Evolutionary conservation across 2,797 vertebrate species (phyloP).

Genomic region (Steatocranus sp.): DNA sequence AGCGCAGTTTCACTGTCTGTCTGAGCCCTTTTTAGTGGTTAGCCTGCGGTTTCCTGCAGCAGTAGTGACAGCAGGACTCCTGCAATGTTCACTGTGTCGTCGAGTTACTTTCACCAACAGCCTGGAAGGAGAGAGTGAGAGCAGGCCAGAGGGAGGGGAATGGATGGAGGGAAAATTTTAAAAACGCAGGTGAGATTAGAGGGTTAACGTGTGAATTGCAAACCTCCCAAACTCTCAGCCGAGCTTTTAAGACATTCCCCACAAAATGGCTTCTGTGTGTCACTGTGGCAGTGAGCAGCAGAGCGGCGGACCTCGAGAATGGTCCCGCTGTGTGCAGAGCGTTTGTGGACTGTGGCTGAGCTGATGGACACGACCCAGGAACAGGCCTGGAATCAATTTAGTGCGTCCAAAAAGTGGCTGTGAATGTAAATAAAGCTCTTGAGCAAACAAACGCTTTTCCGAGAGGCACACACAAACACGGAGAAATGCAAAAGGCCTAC

Average conservation of each 20-base stretch:
- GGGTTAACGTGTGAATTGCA: conserved; percentile 45
- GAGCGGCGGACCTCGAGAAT: conserved; percentile 51
- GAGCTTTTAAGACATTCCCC: conserved; percentile 46
- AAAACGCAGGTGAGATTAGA: conserved; percentile 27
- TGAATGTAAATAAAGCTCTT: conserved; percentile 78
- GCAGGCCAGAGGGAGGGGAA: not conserved
- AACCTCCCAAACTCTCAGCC: conserved; percentile 23
- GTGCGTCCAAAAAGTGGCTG: conserved; percentile 71
- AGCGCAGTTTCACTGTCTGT: conserved; percentile 33
- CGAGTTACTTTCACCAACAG: conserved; percentile 13
- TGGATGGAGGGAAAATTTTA: not conserved
- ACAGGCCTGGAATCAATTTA: conserved; percentile 80
- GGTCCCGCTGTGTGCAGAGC: conserved; percentile 65
- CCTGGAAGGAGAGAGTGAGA: not conserved
- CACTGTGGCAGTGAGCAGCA: conserved; percentile 17
- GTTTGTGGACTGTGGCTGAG: conserved; percentile 70
- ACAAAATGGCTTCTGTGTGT: conserved; percentile 72
- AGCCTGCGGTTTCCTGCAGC: conserved; percentile 47
- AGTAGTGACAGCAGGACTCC: conserved; percentile 31
- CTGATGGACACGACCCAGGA: conserved; percentile 77
- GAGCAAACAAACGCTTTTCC: conserved; percentile 74
- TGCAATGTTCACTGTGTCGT: not conserved
- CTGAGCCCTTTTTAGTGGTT: conserved; percentile 40
- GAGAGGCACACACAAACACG: conserved; percentile 64
- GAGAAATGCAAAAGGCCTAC: conserved; percentile 50